phyloP scores from a whole-genome alignment of 2,113 vertebrate genomes.

The Leptobrachium leishanense region DNA sequence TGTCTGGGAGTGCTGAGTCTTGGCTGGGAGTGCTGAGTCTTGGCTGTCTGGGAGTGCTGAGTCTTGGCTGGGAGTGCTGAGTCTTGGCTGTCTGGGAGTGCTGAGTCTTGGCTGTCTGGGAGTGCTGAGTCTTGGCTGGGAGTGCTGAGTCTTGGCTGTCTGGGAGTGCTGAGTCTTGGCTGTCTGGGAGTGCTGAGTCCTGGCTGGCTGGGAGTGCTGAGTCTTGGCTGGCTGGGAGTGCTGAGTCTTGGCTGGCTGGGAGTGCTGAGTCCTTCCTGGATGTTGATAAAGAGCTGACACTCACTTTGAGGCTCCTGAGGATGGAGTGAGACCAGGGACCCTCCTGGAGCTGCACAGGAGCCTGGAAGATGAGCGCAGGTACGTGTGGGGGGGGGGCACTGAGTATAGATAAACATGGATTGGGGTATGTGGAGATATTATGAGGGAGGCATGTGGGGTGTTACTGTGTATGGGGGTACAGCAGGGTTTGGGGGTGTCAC shows the following conservation, averaged over 20 bases:
- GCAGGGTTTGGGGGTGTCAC: too few species aligned
- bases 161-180: slow-evolving; percentile 30
- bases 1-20: too few species aligned
- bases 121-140: too few species aligned
- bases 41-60: too few species aligned
- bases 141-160: too few species aligned
- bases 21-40: too few species aligned
- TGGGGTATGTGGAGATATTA: background rate
- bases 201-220: too few species aligned
- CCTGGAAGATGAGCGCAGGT: slow-evolving; percentile 47
- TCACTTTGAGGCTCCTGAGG: slow-evolving; percentile 26
- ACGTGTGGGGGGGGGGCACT: background rate
- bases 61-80: too few species aligned
- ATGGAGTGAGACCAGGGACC: slow-evolving; percentile 11
- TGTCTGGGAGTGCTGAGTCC: too few species aligned
- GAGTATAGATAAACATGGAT: background rate
- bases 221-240: background rate
- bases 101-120: too few species aligned
- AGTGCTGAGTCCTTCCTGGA: slow-evolving; percentile 50
- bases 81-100: too few species aligned
- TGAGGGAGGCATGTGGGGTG: background rate
- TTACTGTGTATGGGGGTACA: background rate
- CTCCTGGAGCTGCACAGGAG: background rate
- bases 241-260: background rate
- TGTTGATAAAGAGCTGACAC: slow-evolving; percentile 43